These are phyloP conservation scores for Eulemur rubriventer DNA, from an alignment of 2,797 vertebrate genomes.

Conservation along the genomic window DNA sequence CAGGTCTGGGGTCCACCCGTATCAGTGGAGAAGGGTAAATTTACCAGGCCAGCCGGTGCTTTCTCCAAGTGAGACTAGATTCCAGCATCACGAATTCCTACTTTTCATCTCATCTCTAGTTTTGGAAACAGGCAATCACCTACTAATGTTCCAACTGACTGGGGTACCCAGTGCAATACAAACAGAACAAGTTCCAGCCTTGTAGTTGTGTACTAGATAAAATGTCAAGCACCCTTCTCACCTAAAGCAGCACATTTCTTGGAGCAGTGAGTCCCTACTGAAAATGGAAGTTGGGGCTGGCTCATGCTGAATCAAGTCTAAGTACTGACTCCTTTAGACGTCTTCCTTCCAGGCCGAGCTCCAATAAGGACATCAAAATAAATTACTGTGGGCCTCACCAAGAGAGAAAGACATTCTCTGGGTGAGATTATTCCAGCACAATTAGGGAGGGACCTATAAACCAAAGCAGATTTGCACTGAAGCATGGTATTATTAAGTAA, in stretches of 20 bases:
- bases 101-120: background rate
- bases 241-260: background rate
- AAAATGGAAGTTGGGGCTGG: background rate
- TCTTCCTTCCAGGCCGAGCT: background rate
- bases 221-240: background rate
- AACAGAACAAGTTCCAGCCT: background rate
- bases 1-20: background rate
- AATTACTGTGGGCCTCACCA: background rate
- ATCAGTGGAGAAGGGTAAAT: background rate
- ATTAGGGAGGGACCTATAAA: background rate
- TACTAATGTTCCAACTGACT: background rate
- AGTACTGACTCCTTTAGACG: background rate
- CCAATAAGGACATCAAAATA: background rate
- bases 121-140: background rate
- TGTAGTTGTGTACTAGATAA: fast-evolving
- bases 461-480: background rate
- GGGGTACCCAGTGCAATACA: background rate
- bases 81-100: background rate
- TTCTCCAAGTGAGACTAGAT: background rate
- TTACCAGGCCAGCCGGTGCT: background rate
- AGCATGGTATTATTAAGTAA: background rate
- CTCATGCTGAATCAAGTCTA: background rate
- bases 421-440: background rate
- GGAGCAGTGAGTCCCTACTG: background rate
- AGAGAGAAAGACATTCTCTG: background rate